Conservation (phyloP, 2,113 vertebrate species). For the Neopipo cinnamomea region DNA sequence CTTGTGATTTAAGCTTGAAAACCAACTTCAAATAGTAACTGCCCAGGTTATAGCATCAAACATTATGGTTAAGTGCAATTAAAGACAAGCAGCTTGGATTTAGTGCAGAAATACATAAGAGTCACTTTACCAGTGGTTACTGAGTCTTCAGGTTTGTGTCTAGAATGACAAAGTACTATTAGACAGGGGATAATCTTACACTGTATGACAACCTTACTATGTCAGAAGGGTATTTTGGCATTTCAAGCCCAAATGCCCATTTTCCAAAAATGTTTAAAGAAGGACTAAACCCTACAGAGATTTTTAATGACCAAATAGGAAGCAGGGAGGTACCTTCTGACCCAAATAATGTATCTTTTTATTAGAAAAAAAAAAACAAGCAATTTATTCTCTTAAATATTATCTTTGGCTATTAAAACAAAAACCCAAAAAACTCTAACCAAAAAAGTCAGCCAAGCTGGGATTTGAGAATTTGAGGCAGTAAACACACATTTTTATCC, state of each 20-base stretch:
- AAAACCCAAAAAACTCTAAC: not conserved
- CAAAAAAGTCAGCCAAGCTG: not conserved
- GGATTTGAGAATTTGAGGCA: not conserved
- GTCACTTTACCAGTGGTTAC: not conserved
- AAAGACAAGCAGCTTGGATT: not conserved
- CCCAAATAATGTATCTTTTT: not conserved
- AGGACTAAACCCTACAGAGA: not conserved
- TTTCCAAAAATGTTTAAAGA: not conserved
- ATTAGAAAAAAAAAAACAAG: not conserved
- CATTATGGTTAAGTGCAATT: not conserved
- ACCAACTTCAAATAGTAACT: not conserved
- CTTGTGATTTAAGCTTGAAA: not conserved
- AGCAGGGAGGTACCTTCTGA: not conserved
- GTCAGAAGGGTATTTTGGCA: not conserved
- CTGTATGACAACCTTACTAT: not conserved
- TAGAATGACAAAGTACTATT: not conserved
- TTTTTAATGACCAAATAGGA: not conserved
- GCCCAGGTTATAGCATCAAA: not conserved
- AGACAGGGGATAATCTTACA: not conserved
- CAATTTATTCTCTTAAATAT: not conserved
- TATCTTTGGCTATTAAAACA: not conserved
- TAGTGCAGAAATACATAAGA: not conserved
- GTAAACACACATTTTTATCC: not conserved
- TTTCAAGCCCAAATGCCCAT: not conserved
- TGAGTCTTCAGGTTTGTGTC: not conserved